Evolutionary conservation across 2,113 vertebrate species (phyloP).

Genomic region (Hystrix brachyura): DNA sequence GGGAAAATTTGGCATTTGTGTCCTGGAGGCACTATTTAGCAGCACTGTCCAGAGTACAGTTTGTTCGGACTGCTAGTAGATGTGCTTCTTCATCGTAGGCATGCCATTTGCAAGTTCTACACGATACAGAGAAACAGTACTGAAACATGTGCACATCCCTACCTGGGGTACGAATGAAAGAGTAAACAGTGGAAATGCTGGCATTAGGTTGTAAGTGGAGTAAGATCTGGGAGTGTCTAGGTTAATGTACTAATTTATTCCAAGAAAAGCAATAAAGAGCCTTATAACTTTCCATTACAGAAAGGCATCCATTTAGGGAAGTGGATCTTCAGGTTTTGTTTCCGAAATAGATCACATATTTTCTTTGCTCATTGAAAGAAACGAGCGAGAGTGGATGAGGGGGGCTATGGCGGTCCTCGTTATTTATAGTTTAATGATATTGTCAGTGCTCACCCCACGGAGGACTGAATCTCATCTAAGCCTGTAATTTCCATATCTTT

Average conservation of each 20-base stretch:
- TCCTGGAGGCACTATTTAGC: not conserved
- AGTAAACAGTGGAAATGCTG: not conserved
- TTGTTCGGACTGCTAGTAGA: not conserved
- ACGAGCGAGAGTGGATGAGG: conserved; percentile 35
- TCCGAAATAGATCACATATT: conserved; percentile 67
- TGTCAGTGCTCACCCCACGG: conserved; percentile 62
- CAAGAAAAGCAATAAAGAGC: not conserved
- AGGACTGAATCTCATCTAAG: conserved; percentile 66
- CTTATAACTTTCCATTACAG: not conserved
- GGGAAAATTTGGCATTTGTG: not conserved
- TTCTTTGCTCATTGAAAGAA: conserved; percentile 66
- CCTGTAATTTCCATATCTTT: conserved; percentile 80
- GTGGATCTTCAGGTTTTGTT: conserved; percentile 66
- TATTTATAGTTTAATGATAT: conserved; percentile 72
- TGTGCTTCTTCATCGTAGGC: not conserved
- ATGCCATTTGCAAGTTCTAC: not conserved
- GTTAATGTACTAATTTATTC: not conserved
- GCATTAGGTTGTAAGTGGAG: not conserved
- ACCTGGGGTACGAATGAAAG: not conserved
- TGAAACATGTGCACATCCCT: fast-evolving
- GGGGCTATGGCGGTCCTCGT: not conserved
- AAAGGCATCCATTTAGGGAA: conserved; percentile 24
- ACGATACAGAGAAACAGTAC: not conserved
- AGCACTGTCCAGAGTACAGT: not conserved
- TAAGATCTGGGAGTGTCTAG: not conserved